Base-by-base conservation (phyloP, 2,797 vertebrate species). In the Acestrorhynchus altus region DNA sequence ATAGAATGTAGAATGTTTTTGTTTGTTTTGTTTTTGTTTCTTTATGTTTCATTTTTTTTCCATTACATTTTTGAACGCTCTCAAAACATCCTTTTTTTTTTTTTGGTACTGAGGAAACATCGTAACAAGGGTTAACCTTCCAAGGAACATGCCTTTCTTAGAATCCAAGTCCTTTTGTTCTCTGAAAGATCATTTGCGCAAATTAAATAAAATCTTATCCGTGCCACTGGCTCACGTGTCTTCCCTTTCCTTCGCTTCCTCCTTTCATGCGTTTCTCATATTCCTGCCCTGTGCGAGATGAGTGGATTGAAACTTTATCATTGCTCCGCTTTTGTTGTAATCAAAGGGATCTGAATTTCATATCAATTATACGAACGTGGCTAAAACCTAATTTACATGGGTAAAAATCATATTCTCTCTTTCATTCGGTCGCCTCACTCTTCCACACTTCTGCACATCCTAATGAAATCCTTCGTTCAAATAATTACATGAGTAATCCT, bases 401-500 rank as follows among this genome's bases (percentile, higher is more conserved):
- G 82, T 82, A 86, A 86, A 89, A 87, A 84, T 84, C 77, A 80
- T 70, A 24, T 83, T 74, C 76, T 54, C 66, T 84, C 74, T 75
- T 85, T 78, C 78, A 65, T 74, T 86, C 81, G 56, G 28, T 73
- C 46, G 81, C 82, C 86, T 81, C 81, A 77, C 65, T 77, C 72
- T 79, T 91, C 82, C 88, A 88, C 91, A 87, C 87, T 87, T 91
- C 89, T 89, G 88, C 88, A 89, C 91, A 91, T 88, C 85, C 87
- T 92, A 92, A 93, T 92, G 89, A 93, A 88, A 91, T 90, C 82
- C 88, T 87, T 89, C 85, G 64, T 92, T 93, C 90, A 89, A 91
- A 93, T 93, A 93, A 93, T 93, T 90, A 92, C 92, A 92, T 89
- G 86, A 90, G 91, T 91, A 92, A 93, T 94, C 92, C 90, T 81